These are phyloP conservation scores for Podarcis muralis DNA, from an alignment of 2,113 vertebrate species.

Conservation along the genomic window DNA sequence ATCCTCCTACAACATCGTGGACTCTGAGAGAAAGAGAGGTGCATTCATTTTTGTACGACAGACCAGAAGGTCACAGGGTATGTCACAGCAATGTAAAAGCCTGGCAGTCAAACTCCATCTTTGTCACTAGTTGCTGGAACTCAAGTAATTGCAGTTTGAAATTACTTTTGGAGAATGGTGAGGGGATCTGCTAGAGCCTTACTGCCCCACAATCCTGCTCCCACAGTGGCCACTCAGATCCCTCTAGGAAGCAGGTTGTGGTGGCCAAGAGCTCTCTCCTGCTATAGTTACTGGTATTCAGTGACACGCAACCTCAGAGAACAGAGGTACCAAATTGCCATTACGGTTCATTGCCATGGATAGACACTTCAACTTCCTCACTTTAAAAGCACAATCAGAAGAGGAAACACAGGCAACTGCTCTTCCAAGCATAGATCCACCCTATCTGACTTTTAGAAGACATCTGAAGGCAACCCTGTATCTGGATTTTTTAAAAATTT, in stretches of 20 bases:
- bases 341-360: not conserved
- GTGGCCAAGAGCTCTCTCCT: not conserved
- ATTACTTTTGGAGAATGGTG: not conserved
- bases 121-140: not conserved
- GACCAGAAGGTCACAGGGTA: too few relatives aligned
- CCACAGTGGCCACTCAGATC: not conserved
- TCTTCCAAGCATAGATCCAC: not conserved
- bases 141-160: not conserved
- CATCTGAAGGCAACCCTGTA: not conserved
- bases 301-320: too few relatives aligned
- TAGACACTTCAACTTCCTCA: not conserved
- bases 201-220: not conserved
- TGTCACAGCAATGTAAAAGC: too few relatives aligned
- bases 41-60: not conserved
- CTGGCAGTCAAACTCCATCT: not conserved
- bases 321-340: not conserved
- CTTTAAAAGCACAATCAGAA: not conserved
- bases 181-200: not conserved
- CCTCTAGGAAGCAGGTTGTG: not conserved
- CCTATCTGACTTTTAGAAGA: not conserved
- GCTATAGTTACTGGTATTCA: not conserved
- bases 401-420: not conserved
- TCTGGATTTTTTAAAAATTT: too few relatives aligned
- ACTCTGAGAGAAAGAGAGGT: not conserved
- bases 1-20: too few relatives aligned